Evolutionary conservation across 2,113 vertebrate genomes (phyloP).

Genomic region (Dromiciops gliroides): DNA sequence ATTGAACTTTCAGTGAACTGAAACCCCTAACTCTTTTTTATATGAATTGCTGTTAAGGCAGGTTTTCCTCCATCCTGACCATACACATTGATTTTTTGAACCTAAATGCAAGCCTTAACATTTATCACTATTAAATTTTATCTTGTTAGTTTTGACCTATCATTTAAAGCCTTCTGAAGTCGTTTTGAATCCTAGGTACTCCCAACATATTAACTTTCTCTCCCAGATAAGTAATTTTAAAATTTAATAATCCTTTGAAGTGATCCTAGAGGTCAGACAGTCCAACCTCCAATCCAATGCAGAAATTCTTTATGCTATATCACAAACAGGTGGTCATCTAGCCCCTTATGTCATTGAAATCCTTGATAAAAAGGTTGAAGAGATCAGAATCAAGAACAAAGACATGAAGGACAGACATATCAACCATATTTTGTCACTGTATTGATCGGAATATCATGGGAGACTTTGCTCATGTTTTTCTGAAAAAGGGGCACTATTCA

Average conservation of each 20-base stretch:
- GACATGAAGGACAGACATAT: background rate
- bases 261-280: background rate
- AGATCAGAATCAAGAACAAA: background rate
- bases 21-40: constrained; percentile 1
- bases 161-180: background rate
- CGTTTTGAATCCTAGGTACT: background rate
- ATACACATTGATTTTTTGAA: background rate
- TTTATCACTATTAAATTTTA: constrained; percentile 39
- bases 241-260: background rate
- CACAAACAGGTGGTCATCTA: background rate
- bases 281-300: background rate
- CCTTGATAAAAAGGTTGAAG: background rate
- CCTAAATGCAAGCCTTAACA: background rate
- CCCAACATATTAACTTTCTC: background rate
- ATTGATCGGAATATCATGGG: background rate
- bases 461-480: background rate
- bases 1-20: background rate
- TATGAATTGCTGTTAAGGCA: background rate
- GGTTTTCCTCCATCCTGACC: background rate
- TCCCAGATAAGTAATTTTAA: background rate
- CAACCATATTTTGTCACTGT: background rate
- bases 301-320: background rate
- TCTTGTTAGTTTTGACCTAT: background rate
- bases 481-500: background rate
- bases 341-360: background rate